Evolutionary conservation across 2,888 invertebrate species (phyloP).

Genomic region (Ceramica pisi): DNA sequence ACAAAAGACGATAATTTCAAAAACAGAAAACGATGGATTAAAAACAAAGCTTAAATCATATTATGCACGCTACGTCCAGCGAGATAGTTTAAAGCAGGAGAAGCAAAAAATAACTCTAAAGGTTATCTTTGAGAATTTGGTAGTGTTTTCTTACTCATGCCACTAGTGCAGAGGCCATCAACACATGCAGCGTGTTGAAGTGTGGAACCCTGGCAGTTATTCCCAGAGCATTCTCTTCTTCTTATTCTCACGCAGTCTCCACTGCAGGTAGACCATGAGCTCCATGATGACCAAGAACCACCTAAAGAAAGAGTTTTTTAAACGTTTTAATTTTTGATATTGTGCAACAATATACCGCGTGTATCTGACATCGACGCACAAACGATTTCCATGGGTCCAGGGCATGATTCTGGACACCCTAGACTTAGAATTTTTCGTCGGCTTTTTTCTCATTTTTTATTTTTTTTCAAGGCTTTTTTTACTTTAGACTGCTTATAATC

Average conservation of each 20-base stretch:
- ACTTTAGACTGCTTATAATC: no score
- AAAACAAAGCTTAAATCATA: neutral
- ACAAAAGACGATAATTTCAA: neutral
- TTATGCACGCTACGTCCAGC: neutral
- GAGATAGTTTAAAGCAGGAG: neutral
- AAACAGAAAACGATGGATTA: neutral
- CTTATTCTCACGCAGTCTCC: slow-evolving; percentile 84
- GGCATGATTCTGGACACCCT: no score
- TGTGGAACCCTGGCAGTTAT: slow-evolving; percentile 79
- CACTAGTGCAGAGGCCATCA: slow-evolving; percentile 81
- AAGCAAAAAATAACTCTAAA: neutral
- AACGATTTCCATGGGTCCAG: no score
- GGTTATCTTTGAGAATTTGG: neutral
- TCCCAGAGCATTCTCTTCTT: slow-evolving; percentile 79
- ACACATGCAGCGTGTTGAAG: slow-evolving; percentile 85
- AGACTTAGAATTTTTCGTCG: no score
- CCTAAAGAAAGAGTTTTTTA: slow-evolving; percentile 48
- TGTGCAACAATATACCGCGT: neutral
- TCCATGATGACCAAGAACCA: slow-evolving; percentile 84
- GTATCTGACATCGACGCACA: no score
- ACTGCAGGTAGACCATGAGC: slow-evolving; percentile 83
- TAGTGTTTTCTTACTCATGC: slow-evolving; percentile 75
- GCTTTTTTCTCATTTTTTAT: no score
- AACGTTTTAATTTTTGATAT: neutral
- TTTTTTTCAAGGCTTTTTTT: no score